Percentiles rank a stretch among this genome's conserved stretches.
Conservation (phyloP, 2,797 vertebrate genomes). For the Bryconaethiops microstoma region DNA sequence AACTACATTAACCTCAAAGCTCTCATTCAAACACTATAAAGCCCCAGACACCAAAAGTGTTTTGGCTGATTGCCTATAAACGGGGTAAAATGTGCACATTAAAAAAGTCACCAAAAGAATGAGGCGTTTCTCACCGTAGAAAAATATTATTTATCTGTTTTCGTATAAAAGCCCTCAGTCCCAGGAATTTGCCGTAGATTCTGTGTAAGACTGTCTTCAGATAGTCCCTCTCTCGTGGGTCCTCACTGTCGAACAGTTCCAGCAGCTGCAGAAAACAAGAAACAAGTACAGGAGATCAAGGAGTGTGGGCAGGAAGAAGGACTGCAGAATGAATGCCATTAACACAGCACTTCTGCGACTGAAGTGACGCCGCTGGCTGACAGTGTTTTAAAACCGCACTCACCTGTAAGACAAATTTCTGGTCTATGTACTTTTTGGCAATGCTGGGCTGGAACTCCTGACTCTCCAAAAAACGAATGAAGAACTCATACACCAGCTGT, state of each 20-base stretch:
- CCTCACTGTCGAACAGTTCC: constrained; percentile 98
- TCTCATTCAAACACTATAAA: too few species aligned
- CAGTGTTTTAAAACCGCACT: constrained; percentile 64
- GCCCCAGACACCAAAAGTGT: too few species aligned
- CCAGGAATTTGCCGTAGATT: constrained; percentile 99
- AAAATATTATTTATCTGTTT: constrained; percentile 99
- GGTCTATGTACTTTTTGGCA: constrained; percentile 99
- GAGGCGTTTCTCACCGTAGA: too few species aligned
- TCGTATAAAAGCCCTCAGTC: constrained; percentile 99
- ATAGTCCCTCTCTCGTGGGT: constrained; percentile 98
- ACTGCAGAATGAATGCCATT: neutral
- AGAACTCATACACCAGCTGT: constrained; percentile 99
- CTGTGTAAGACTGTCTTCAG: constrained; percentile 99
- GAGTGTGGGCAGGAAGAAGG: too few species aligned
- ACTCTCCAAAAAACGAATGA: constrained; percentile 99
- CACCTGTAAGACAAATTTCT: constrained; percentile 99
- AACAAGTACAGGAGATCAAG: neutral
- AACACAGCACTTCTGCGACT: too few species aligned
- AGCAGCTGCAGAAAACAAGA: constrained; percentile 83
- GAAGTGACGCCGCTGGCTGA: too few species aligned
- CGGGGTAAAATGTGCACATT: too few species aligned
- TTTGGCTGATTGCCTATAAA: too few species aligned
- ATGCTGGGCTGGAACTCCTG: constrained; percentile 99
- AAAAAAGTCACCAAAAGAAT: too few species aligned
- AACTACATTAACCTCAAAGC: too few species aligned